Conservation (phyloP, 2,888 invertebrate genomes). For the Sympetrum striolatum region DNA sequence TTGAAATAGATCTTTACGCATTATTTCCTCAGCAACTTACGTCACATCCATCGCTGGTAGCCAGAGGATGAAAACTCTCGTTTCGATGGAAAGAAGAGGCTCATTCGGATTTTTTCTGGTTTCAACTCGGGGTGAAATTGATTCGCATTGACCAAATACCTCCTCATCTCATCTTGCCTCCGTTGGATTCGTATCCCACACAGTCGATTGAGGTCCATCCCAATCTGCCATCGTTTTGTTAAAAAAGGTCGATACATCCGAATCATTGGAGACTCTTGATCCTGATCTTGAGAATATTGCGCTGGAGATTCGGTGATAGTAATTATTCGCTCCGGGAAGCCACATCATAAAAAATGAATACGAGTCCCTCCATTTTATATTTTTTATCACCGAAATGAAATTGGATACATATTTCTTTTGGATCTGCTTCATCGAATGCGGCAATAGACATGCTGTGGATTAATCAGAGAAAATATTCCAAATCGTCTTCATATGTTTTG, state of each 20-base stretch:
- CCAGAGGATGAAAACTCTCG: not conserved
- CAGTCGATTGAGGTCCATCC: not conserved
- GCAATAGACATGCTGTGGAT: not conserved
- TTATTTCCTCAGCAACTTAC: too few species aligned
- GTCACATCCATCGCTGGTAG: not conserved
- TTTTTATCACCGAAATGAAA: not conserved
- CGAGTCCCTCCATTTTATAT: not conserved
- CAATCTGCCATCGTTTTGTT: not conserved
- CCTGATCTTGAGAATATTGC: not conserved
- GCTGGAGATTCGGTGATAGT: not conserved
- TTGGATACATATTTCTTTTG: not conserved
- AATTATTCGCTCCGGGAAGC: not conserved
- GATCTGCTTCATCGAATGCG: not conserved
- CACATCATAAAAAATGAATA: not conserved
- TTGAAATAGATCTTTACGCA: too few species aligned
- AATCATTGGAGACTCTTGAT: not conserved
- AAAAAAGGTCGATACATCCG: not conserved
- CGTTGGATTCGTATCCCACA: not conserved
- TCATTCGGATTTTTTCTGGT: not conserved
- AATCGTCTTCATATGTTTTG: not conserved
- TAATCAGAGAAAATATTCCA: not conserved
- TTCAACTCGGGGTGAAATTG: not conserved
- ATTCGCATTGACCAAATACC: not conserved
- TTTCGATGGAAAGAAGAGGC: not conserved
- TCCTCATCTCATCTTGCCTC: not conserved